phyloP scores from a whole-genome alignment of 1,140 invertebrate genomes.

The Eurosta solidaginis region DNA sequence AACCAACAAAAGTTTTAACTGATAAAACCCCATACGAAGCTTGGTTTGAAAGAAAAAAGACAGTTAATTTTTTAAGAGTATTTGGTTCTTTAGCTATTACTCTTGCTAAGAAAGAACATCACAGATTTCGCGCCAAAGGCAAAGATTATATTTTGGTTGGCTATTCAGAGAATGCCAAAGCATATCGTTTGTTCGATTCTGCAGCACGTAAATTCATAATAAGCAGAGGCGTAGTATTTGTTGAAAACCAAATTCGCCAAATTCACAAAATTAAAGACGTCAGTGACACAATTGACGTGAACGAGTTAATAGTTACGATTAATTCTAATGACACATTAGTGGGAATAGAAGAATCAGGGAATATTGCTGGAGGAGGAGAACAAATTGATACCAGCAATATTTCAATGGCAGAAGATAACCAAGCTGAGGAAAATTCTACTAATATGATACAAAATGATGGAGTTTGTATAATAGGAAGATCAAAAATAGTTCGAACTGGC shows the following conservation, averaged over 20 bases:
- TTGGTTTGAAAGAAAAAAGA: background rate
- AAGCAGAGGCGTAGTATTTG: slow-evolving; percentile 34
- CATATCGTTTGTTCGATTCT: slow-evolving; percentile 52
- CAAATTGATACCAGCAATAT: too few species aligned
- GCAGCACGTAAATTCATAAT: slow-evolving; percentile 42
- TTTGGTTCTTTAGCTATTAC: slow-evolving; percentile 23
- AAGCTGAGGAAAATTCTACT: too few species aligned
- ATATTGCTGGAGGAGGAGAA: too few species aligned
- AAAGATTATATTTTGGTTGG: slow-evolving; percentile 58
- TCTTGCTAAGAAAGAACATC: background rate
- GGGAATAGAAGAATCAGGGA: too few species aligned
- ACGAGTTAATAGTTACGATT: too few species aligned
- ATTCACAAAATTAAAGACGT: too few species aligned
- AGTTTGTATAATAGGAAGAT: background rate
- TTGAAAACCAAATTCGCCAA: too few species aligned
- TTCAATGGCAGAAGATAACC: too few species aligned
- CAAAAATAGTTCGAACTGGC: slow-evolving; percentile 18
- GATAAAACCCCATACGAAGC: slow-evolving; percentile 47
- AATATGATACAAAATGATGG: background rate
- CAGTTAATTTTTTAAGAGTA: background rate
- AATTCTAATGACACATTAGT: too few species aligned
- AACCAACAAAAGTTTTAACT: slow-evolving; percentile 35
- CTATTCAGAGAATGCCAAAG: slow-evolving; percentile 56
- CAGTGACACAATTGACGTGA: too few species aligned
- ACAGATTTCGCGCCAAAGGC: slow-evolving; percentile 44